phyloP scores from a whole-genome alignment of 2,888 invertebrate genomes.

The Dorcus hopei region DNA sequence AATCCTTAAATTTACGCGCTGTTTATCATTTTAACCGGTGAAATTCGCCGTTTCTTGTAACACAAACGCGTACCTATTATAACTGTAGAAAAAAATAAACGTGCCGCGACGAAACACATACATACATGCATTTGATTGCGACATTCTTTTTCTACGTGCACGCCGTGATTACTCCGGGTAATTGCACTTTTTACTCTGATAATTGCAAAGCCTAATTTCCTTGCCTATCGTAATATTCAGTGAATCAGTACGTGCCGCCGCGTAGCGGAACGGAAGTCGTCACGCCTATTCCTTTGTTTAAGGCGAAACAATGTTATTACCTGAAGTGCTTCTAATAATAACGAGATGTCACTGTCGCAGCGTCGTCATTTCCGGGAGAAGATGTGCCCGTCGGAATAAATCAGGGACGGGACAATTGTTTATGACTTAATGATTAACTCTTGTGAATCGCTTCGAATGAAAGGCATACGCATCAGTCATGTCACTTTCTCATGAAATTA shows the following conservation, averaged over 20 bases:
- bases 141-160: too few relatives aligned
- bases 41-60: constrained; percentile 6
- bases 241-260: constrained; percentile 11
- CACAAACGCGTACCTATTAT: too few relatives aligned
- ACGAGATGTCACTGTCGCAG: constrained; percentile 22
- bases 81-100: too few relatives aligned
- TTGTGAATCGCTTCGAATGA: not conserved
- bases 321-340: constrained; percentile 23
- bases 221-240: constrained; percentile 1
- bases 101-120: too few relatives aligned
- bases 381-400: constrained; percentile 19
- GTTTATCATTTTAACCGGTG: constrained; percentile 11
- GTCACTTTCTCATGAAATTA: not conserved
- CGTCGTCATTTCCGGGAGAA: constrained; percentile 22
- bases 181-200: too few relatives aligned
- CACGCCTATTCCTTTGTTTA: constrained; percentile 28
- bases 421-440: not conserved
- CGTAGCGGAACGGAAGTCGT: constrained; percentile 22
- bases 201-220: not conserved
- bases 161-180: too few relatives aligned
- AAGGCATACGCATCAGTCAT: too few relatives aligned
- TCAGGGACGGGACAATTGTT: constrained; percentile 5
- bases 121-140: too few relatives aligned
- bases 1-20: constrained; percentile 10
- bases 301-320: constrained; percentile 24